Percentiles rank a stretch among this genome's conserved stretches.
phyloP scores from a whole-genome alignment of 2,888 invertebrate species.

The Leucophora obtusa region DNA sequence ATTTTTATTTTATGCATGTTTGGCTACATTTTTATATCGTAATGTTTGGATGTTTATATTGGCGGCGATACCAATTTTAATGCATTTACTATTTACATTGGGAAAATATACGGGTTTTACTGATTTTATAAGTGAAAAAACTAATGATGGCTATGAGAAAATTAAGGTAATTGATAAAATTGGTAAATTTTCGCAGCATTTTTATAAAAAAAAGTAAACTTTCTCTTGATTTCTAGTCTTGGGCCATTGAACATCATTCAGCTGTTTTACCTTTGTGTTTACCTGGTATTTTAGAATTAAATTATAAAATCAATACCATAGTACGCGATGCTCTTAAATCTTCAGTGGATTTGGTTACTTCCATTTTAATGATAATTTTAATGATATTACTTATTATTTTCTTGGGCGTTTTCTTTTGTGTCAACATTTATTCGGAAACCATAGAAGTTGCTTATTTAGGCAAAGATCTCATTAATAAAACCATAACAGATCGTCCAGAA shows the following conservation, averaged over 20 bases:
- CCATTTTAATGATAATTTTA: constrained; percentile 91
- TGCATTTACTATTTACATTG: constrained; percentile 73
- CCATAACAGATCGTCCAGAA: constrained; percentile 93
- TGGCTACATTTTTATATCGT: constrained; percentile 91
- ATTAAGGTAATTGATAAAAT: constrained; percentile 66
- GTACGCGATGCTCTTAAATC: constrained; percentile 84
- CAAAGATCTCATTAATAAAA: constrained; percentile 92
- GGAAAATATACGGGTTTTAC: constrained; percentile 74
- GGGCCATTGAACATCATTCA: constrained; percentile 80
- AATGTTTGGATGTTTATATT: constrained; percentile 90
- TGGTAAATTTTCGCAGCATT: background rate
- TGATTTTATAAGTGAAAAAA: constrained; percentile 70
- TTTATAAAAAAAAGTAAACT: too few relatives aligned
- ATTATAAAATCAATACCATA: constrained; percentile 82
- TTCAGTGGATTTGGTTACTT: constrained; percentile 91
- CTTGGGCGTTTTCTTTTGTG: constrained; percentile 85
- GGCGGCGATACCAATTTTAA: constrained; percentile 84
- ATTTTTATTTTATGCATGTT: constrained; percentile 88
- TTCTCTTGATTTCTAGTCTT: constrained; percentile 77
- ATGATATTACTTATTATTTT: constrained; percentile 88
- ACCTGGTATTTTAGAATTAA: constrained; percentile 86
- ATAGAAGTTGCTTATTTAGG: constrained; percentile 93
- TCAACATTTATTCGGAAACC: constrained; percentile 94
- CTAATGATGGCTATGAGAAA: constrained; percentile 68
- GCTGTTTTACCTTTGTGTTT: constrained; percentile 88